These are phyloP conservation scores for Malachius bipustulatus DNA, from an alignment of 2,888 invertebrate species.

Conservation along the genomic window DNA sequence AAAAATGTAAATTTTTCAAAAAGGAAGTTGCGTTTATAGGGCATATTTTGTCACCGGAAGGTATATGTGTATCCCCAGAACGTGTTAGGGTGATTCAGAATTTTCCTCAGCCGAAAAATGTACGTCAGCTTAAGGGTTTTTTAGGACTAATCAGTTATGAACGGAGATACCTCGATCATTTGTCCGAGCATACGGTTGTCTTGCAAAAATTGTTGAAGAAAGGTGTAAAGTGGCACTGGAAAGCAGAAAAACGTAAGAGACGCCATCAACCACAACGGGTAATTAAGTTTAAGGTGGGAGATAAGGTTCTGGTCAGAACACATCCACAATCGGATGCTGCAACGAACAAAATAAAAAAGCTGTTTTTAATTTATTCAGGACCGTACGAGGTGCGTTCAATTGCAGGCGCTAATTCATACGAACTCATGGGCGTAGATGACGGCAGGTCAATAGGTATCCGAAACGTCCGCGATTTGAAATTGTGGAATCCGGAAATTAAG, in stretches of 20 bases:
- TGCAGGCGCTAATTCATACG: too few relatives aligned
- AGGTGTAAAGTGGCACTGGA: slow-evolving; percentile 7
- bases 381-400: too few relatives aligned
- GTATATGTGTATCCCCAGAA: not conserved
- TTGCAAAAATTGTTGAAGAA: slow-evolving; percentile 10
- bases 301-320: too few relatives aligned
- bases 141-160: slow-evolving; percentile 10
- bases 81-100: not conserved
- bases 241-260: not conserved
- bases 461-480: too few relatives aligned
- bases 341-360: too few relatives aligned
- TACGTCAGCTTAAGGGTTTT: slow-evolving; percentile 6
- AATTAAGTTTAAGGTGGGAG: too few relatives aligned
- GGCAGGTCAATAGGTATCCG: too few relatives aligned
- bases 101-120: not conserved
- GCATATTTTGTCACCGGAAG: slow-evolving; percentile 1
- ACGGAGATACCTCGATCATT: slow-evolving; percentile 5
- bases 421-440: too few relatives aligned
- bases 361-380: too few relatives aligned
- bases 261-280: too few relatives aligned
- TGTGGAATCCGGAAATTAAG: too few relatives aligned
- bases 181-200: slow-evolving; percentile 1
- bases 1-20: slow-evolving; percentile 1
- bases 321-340: too few relatives aligned
- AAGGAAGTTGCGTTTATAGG: not conserved